Evolutionary conservation across 2,113 vertebrate genomes (phyloP), one percentile per base, ranked within the genome.

Genomic region (Nyctibius bracteatus): DNA sequence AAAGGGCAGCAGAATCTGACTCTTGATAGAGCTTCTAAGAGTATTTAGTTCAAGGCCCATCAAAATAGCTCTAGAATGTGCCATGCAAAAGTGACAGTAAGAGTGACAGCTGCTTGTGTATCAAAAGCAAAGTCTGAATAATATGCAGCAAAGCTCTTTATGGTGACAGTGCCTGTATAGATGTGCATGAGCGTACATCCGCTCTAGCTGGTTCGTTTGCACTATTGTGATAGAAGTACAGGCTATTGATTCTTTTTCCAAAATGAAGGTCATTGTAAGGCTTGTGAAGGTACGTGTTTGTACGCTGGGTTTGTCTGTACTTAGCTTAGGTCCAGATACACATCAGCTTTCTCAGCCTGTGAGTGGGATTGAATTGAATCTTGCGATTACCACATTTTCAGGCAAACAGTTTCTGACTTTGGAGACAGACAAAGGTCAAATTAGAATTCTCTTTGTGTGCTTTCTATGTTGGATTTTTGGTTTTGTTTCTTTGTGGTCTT

Each of bases 401-500:
- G 81, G 67, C 10, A 10, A 67, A n/a, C 10, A 22, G 30, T 86
- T 89, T 84, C 57, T 93, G 90, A 96, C 73, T 93, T 94, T 92
- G 88, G 49, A 25, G 75, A 81, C 90, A 96, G 73, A 92, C n/a
- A 81, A 91, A 96, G 88, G 88, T 96, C 80, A 81, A 81, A 93
- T 94, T 83, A 84, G 54, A 95, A 88, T 83, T 86, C 73, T 74
- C 28, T 82, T 78, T 79, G 30, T 78, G 12, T 66, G 23, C 86
- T 43, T 44, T 55, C 6, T 59, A 46, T 22, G 17, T 89, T 73
- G 47, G 68, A 35, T 61, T 86, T 73, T 68, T 83, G 31, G 18
- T 17, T 92, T 79, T 92, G 71, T 78, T 95, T 86, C 88, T 91
- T 81, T 92, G 68, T 77, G 54, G n/a, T 65, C 61, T 92, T 86